Conservation (phyloP, 1,140 invertebrate genomes). For the Drosophila serrata region DNA sequence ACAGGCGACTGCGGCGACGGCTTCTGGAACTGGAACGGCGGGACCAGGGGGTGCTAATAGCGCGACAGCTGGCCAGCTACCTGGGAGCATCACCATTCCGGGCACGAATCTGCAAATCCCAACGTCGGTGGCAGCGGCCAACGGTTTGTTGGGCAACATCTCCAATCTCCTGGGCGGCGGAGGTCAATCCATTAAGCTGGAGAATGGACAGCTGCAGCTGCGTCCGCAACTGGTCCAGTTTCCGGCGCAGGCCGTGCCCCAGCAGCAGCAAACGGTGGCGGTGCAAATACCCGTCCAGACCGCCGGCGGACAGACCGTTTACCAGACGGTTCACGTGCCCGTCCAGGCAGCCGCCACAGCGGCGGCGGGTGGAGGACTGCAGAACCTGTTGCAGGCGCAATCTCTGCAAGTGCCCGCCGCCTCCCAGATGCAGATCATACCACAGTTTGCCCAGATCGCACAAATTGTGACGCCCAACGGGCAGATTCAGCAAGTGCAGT, state of each 20-base stretch:
- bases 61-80: slow-evolving; percentile 16
- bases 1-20: slow-evolving; percentile 21
- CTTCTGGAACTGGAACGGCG: slow-evolving; percentile 9
- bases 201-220: slow-evolving; percentile 88
- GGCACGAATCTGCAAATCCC: slow-evolving; percentile 88
- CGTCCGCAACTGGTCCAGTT: slow-evolving; percentile 91
- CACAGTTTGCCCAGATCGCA: slow-evolving; percentile 91
- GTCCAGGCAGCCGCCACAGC: slow-evolving; percentile 90
- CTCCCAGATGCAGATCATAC: slow-evolving; percentile 89
- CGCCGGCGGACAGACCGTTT: slow-evolving; percentile 95
- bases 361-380: slow-evolving; percentile 86
- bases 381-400: slow-evolving; percentile 85
- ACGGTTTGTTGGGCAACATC: slow-evolving; percentile 75
- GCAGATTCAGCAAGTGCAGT: slow-evolving; percentile 93
- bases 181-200: slow-evolving; percentile 64
- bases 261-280: slow-evolving; percentile 93
- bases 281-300: slow-evolving; percentile 96
- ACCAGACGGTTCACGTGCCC: slow-evolving; percentile 96
- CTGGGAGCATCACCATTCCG: slow-evolving; percentile 86
- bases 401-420: slow-evolving; percentile 70
- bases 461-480: slow-evolving; percentile 94
- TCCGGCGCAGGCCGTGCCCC: slow-evolving; percentile 84
- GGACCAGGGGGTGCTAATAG: neutral
- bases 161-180: slow-evolving; percentile 49
- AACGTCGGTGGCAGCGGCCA: slow-evolving; percentile 79